These are phyloP conservation scores for Heliothis subflexa DNA, from an alignment of 1,140 invertebrate species.

Conservation along the genomic window DNA sequence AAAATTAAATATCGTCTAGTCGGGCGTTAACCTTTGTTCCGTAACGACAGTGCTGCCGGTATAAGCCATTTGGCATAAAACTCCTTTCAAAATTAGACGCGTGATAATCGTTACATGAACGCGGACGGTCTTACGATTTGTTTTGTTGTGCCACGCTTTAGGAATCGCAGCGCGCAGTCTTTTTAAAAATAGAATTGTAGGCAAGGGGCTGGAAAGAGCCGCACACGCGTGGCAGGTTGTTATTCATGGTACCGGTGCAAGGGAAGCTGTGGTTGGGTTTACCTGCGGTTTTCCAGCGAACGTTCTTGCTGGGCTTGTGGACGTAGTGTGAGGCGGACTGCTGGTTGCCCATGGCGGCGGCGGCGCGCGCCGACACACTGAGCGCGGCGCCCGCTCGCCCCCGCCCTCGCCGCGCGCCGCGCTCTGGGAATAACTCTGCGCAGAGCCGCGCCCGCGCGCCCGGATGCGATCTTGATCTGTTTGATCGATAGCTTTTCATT, in stretches of 20 bases:
- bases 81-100: slow-evolving; percentile 76
- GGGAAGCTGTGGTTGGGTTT: slow-evolving; percentile 57
- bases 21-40: slow-evolving; percentile 52
- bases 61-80: slow-evolving; percentile 71
- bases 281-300: slow-evolving; percentile 91
- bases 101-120: slow-evolving; percentile 78
- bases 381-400: slow-evolving; percentile 61
- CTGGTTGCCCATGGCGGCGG: slow-evolving; percentile 85
- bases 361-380: slow-evolving; percentile 81
- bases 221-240: slow-evolving; percentile 40
- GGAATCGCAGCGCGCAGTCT: slow-evolving; percentile 78
- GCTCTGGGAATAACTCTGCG: slow-evolving; percentile 79
- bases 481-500: slow-evolving; percentile 72
- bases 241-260: slow-evolving; percentile 41
- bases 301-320: slow-evolving; percentile 88
- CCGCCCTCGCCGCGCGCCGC: slow-evolving; percentile 58
- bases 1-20: slow-evolving; percentile 43
- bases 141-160: slow-evolving; percentile 83
- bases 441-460: slow-evolving; percentile 58
- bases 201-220: slow-evolving; percentile 56
- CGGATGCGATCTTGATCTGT: slow-evolving; percentile 73
- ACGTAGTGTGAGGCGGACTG: slow-evolving; percentile 78
- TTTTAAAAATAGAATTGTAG: slow-evolving; percentile 80
- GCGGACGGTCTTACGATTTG: slow-evolving; percentile 78
- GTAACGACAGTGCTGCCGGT: slow-evolving; percentile 48